A percentile compares a stretch with the other conserved stretches of the same genome.
Evolutionary conservation across 2,888 invertebrate genomes (phyloP).

Genomic region (Agriotes lineatus): DNA sequence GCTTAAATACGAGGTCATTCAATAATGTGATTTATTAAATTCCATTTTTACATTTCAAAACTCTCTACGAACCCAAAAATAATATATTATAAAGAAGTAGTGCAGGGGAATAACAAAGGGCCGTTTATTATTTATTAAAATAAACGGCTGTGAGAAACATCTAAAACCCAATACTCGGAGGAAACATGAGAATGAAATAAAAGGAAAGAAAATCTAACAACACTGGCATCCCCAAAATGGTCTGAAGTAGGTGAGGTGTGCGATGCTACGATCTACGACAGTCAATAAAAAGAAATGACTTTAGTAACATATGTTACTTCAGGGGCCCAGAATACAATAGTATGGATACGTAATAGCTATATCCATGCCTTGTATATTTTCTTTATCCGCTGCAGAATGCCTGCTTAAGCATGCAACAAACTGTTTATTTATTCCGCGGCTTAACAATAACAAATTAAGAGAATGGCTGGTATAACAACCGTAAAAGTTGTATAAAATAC

Average conservation of each 20-base stretch:
- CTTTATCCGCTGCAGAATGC: constrained; percentile 26
- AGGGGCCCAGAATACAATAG: constrained; percentile 49
- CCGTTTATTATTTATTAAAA: constrained; percentile 50
- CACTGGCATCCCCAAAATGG: constrained; percentile 46
- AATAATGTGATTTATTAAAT: too few relatives aligned
- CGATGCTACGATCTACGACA: constrained; percentile 55
- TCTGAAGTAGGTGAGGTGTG: constrained; percentile 51
- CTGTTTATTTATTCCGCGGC: constrained; percentile 2
- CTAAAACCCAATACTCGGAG: constrained; percentile 47
- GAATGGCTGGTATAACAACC: not conserved
- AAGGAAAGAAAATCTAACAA: constrained; percentile 47
- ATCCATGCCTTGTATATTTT: constrained; percentile 29
- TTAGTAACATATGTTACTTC: constrained; percentile 58
- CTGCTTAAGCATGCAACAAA: constrained; percentile 3
- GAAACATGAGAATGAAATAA: constrained; percentile 47
- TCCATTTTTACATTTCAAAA: too few relatives aligned
- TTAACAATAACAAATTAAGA: constrained; percentile 13
- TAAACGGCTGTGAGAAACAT: constrained; percentile 46
- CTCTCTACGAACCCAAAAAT: not conserved
- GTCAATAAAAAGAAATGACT: constrained; percentile 61
- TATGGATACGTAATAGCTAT: constrained; percentile 39
- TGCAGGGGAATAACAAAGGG: constrained; percentile 34
- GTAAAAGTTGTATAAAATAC: not conserved
- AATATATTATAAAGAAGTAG: constrained; percentile 12
- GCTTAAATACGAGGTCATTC: too few relatives aligned